These are phyloP conservation scores for Drosophila oshimai DNA, from an alignment of 1,140 invertebrate species.

Conservation along the genomic window DNA sequence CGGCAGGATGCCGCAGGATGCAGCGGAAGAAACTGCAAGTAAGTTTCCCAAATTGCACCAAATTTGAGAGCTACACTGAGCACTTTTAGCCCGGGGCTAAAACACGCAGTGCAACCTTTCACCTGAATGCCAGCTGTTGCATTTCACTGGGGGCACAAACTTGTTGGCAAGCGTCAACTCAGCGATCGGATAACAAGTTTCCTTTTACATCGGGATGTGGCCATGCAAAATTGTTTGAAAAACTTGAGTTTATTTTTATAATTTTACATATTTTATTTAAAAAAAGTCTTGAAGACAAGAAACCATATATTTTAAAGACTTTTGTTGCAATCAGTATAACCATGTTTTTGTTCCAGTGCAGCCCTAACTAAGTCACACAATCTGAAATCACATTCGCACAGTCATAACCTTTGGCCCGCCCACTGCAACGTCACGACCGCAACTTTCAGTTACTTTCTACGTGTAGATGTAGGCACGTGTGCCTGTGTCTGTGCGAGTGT, in stretches of 20 bases:
- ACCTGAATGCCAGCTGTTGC: constrained; percentile 16
- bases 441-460: constrained; percentile 61
- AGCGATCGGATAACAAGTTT: constrained; percentile 38
- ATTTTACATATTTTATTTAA: too few species aligned
- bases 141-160: not conserved
- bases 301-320: too few species aligned
- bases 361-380: constrained; percentile 43
- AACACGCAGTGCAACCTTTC: constrained; percentile 9
- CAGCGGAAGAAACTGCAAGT: constrained; percentile 78
- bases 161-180: not conserved
- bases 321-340: not conserved
- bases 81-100: constrained; percentile 25
- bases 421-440: constrained; percentile 57
- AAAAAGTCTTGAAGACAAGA: not conserved
- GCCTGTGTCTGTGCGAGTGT: constrained; percentile 40
- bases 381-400: constrained; percentile 42
- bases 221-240: too few species aligned
- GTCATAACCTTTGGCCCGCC: constrained; percentile 61
- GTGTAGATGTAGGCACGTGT: constrained; percentile 31
- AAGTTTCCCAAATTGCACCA: constrained; percentile 75
- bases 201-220: not conserved
- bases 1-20: constrained; percentile 17
- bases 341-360: constrained; percentile 52
- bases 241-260: too few species aligned
- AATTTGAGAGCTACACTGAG: constrained; percentile 64